Evolutionary conservation across 2,797 vertebrate species (phyloP).

Genomic region (Enteromius radiatus): DNA sequence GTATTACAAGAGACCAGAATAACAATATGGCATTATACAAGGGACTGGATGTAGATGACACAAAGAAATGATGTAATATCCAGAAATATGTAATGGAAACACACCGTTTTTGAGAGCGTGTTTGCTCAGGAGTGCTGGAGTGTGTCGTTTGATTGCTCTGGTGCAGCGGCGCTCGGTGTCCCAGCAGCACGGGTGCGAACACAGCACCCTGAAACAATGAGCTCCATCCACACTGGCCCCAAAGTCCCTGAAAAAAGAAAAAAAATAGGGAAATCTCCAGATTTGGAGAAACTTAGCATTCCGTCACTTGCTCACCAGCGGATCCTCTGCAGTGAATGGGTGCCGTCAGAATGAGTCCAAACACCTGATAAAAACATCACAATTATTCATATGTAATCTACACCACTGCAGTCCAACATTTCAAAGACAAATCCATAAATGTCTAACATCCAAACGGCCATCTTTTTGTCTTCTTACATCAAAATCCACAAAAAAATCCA

Average conservation of each 20-base stretch:
- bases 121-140: background rate
- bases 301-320: background rate
- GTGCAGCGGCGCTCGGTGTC: slow-evolving; percentile 54
- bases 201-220: slow-evolving; percentile 62
- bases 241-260: background rate
- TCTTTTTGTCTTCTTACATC: background rate
- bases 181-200: slow-evolving; percentile 68
- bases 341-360: background rate
- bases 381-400: background rate
- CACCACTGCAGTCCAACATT: background rate
- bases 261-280: background rate
- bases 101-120: slow-evolving; percentile 32
- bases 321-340: background rate
- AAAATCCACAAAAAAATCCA: background rate
- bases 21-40: background rate
- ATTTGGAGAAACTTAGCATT: background rate
- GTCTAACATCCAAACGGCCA: background rate
- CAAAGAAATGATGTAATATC: background rate
- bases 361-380: background rate
- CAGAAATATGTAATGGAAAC: background rate
- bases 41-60: background rate
- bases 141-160: slow-evolving; percentile 32
- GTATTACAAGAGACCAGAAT: slow-evolving; percentile 3
- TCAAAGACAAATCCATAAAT: background rate
- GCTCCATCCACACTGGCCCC: slow-evolving; percentile 50